These are phyloP conservation scores for Schizaphis graminum DNA, from an alignment of 2,888 invertebrate genomes.

Conservation along the genomic window DNA sequence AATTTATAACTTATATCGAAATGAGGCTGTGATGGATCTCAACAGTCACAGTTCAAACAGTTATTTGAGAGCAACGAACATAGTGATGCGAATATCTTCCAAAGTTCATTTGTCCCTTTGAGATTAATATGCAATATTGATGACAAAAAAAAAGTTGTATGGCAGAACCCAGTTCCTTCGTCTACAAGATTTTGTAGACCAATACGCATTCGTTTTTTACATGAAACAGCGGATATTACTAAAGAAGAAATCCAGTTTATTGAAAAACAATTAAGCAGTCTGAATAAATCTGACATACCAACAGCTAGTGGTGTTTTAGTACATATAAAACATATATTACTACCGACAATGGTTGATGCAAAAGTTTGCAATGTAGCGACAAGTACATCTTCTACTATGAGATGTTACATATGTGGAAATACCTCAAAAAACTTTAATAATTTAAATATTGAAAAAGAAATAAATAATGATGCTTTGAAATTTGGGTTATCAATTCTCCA, in stretches of 20 bases:
- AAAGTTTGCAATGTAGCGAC: constrained; percentile 66
- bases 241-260: constrained; percentile 67
- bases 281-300: constrained; percentile 23
- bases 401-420: constrained; percentile 66
- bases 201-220: constrained; percentile 69
- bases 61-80: constrained; percentile 68
- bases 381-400: constrained; percentile 30
- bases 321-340: constrained; percentile 64
- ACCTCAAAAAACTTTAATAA: constrained; percentile 67
- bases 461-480: constrained; percentile 45
- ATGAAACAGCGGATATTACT: constrained; percentile 68
- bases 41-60: constrained; percentile 69
- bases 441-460: constrained; percentile 16
- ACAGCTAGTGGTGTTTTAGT: not conserved
- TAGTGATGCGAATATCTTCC: constrained; percentile 69
- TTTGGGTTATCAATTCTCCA: constrained; percentile 63
- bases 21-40: constrained; percentile 69
- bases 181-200: constrained; percentile 69
- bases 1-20: constrained; percentile 68
- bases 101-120: constrained; percentile 68
- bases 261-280: constrained; percentile 39
- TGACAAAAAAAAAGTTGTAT: constrained; percentile 67
- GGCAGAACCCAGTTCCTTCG: constrained; percentile 69
- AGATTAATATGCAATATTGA: constrained; percentile 65
- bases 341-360: constrained; percentile 67